Conservation (phyloP, 2,113 vertebrate genomes). For the Brevimyrus niger region DNA sequence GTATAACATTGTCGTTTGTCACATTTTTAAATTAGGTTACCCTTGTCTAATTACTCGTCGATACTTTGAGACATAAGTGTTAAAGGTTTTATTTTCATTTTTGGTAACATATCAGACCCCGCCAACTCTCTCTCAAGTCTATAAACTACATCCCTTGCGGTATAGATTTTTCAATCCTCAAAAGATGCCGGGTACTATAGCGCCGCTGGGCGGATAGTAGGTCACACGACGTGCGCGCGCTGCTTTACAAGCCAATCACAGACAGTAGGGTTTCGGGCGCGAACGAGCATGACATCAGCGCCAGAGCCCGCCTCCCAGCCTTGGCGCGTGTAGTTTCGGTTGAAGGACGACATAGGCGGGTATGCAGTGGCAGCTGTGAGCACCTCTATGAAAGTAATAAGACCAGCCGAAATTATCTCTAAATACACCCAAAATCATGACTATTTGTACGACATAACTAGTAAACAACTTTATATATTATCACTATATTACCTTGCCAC, state of each 20-base stretch:
- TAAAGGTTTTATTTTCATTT: background rate
- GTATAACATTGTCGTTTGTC: background rate
- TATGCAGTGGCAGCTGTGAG: background rate
- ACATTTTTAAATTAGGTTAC: background rate
- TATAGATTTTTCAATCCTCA: too few relatives aligned
- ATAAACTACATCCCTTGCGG: too few relatives aligned
- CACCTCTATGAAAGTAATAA: background rate
- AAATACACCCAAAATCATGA: too few relatives aligned
- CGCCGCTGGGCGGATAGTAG: background rate
- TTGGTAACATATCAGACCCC: background rate
- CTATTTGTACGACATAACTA: background rate
- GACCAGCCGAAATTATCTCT: background rate
- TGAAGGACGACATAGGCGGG: background rate
- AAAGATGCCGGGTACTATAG: background rate
- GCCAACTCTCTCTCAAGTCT: too few relatives aligned
- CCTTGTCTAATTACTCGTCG: background rate
- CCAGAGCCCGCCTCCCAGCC: background rate
- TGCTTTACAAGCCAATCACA: background rate
- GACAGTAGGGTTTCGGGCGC: background rate
- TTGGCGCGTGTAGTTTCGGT: background rate
- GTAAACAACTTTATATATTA: background rate
- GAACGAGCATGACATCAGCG: background rate
- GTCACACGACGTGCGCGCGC: background rate
- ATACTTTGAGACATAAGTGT: background rate
- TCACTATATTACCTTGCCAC: background rate